Conservation (phyloP, 2,797 vertebrate species). For the Channallabes apus region DNA sequence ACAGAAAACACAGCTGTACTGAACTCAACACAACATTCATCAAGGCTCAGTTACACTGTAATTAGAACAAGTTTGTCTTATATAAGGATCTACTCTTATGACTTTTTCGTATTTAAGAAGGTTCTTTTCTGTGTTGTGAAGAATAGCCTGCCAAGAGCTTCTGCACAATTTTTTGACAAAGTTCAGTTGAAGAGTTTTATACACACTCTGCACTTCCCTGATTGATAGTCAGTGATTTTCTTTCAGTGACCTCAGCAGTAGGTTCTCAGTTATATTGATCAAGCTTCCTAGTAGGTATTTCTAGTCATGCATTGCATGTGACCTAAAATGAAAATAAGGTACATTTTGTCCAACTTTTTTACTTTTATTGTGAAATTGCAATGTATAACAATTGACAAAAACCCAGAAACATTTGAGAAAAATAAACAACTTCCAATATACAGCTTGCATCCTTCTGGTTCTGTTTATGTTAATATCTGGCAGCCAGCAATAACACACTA, state of each 20-base stretch:
- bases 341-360: too few relatives aligned
- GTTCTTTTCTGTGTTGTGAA: not conserved
- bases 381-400: too few relatives aligned
- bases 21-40: not conserved
- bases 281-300: not conserved
- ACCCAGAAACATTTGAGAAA: too few relatives aligned
- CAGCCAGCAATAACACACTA: conserved; percentile 32
- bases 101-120: not conserved
- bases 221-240: not conserved
- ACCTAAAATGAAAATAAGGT: too few relatives aligned
- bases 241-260: not conserved
- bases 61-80: conserved; percentile 11
- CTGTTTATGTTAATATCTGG: conserved; percentile 50
- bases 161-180: not conserved
- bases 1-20: conserved; percentile 26
- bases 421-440: too few relatives aligned
- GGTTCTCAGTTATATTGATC: not conserved
- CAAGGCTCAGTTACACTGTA: not conserved
- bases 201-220: not conserved
- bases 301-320: not conserved
- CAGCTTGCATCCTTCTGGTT: not conserved
- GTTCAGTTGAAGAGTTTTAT: not conserved
- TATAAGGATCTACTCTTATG: not conserved
- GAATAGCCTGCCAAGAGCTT: not conserved
- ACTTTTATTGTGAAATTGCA: too few relatives aligned